Base-by-base conservation (phyloP, 2,797 vertebrate species). In the Menidia menidia region DNA sequence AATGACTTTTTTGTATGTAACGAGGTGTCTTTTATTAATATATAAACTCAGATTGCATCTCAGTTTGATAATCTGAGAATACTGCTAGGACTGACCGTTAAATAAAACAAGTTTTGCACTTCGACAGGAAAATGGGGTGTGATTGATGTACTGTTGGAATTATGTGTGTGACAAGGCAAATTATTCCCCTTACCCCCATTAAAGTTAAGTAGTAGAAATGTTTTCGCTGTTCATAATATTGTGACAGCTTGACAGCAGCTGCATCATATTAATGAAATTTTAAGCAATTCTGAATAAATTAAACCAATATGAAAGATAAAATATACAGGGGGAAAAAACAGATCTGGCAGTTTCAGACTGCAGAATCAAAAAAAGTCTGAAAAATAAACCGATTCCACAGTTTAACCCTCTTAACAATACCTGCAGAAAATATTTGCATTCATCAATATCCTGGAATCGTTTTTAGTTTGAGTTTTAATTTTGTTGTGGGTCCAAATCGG, bases 401-500 rank as follows among this genome's bases (percentile, higher is more conserved):
- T 45, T 16, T 53, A 35, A 39, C 35, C 59, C 43, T 80, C 77
- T 71, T 41, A 76, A 78, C 74, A 81, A 73, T 73, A 82, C 75
- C 69, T 52, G 48, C 76, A 73, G 64, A 77, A 84, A 85, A 89
- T 80, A 88, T 76, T 71, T 76, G 73, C 47, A 60, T 71, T 68
- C 68, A 47, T 44, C 64, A 68, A 77, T 87, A 78, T 89, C 84
- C 65, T n/a, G 60, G 68, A 77, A 89, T 87, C 88, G 82, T 80
- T 86, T 89, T 88, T 72, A 62, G 83, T 89, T 83, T 71, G 33
- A 44, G 73, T 68, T 8, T 70, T 79, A 25, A 25, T 71, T 88
- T 80, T 87, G 83, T 83, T 84, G 78, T 80, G 32, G 35, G 72
- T 90, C 88, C 83, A 87, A 82, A 82, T 77, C 66, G 55, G 75